Evolutionary conservation across 2,797 vertebrate species (phyloP).

Genomic region (Choloepus didactylus): DNA sequence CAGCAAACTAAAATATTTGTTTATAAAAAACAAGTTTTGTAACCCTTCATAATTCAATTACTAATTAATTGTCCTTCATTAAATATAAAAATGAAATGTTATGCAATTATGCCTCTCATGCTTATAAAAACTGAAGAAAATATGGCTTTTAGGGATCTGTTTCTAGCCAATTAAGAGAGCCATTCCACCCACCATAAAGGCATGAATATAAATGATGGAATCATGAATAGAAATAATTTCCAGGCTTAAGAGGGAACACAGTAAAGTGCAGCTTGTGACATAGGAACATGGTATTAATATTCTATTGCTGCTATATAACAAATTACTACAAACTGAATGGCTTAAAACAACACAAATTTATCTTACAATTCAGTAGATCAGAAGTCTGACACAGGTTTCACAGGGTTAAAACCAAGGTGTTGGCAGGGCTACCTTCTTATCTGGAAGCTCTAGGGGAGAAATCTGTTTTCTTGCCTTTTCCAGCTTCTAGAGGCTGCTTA

Average conservation of each 20-base stretch:
- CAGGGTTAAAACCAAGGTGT: neutral
- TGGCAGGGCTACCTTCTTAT: neutral
- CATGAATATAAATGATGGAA: slow-evolving; percentile 42
- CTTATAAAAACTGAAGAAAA: slow-evolving; percentile 39
- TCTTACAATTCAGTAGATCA: neutral
- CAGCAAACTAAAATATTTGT: slow-evolving; percentile 58
- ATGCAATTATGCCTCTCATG: slow-evolving; percentile 58
- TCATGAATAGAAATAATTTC: slow-evolving; percentile 43
- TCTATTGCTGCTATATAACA: neutral
- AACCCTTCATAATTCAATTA: slow-evolving; percentile 53
- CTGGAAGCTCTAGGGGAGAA: neutral
- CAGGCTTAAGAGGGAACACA: neutral
- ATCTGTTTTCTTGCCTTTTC: neutral
- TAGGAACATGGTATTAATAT: neutral
- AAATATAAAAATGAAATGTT: slow-evolving; percentile 59
- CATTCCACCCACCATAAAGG: slow-evolving; percentile 1
- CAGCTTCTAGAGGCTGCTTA: neutral
- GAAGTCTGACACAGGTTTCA: neutral
- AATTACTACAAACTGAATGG: neutral
- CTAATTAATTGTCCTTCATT: slow-evolving; percentile 54
- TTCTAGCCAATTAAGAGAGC: neutral
- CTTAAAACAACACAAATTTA: neutral
- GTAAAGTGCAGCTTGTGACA: neutral
- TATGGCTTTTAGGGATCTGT: neutral
- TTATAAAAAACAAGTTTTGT: slow-evolving; percentile 61